phyloP scores from a whole-genome alignment of 2,888 invertebrate genomes.

The Cryptophagus acutangulus region DNA sequence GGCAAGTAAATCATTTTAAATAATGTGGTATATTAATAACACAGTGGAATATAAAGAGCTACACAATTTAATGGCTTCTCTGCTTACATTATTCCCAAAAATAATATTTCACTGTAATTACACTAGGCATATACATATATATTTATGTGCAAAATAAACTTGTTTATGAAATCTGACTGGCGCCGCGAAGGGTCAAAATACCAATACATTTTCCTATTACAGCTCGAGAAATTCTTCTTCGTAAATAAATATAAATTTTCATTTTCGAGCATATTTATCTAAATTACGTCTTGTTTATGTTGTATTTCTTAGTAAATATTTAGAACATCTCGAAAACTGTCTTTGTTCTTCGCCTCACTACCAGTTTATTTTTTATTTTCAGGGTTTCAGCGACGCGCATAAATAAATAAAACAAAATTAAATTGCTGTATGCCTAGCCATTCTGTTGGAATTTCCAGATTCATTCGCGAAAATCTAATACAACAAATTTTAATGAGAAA shows the following conservation, averaged over 20 bases:
- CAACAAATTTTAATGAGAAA: too few species aligned
- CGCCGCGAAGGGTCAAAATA: constrained; percentile 47
- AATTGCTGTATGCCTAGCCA: too few species aligned
- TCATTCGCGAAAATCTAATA: too few species aligned
- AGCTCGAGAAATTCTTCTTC: constrained; percentile 21
- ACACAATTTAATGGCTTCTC: constrained; percentile 34
- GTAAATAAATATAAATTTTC: constrained; percentile 26
- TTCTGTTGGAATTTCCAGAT: too few species aligned
- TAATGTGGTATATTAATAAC: constrained; percentile 42
- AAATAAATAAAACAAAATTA: too few species aligned
- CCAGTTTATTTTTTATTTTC: too few species aligned
- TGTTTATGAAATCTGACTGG: constrained; percentile 47
- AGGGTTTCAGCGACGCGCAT: too few species aligned
- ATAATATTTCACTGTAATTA: constrained; percentile 49
- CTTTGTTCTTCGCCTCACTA: too few species aligned
- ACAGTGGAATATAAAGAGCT: constrained; percentile 33
- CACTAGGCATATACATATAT: constrained; percentile 40
- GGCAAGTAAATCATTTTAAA: too few species aligned
- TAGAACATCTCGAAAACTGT: neutral
- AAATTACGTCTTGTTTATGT: constrained; percentile 22
- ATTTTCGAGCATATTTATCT: constrained; percentile 23
- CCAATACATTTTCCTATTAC: constrained; percentile 41
- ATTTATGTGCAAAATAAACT: constrained; percentile 47
- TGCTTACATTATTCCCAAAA: constrained; percentile 45
- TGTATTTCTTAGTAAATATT: constrained; percentile 6